phyloP scores from a whole-genome alignment of 92 coral and sea anemone genomes.

The Phenganax stokvisi region DNA sequence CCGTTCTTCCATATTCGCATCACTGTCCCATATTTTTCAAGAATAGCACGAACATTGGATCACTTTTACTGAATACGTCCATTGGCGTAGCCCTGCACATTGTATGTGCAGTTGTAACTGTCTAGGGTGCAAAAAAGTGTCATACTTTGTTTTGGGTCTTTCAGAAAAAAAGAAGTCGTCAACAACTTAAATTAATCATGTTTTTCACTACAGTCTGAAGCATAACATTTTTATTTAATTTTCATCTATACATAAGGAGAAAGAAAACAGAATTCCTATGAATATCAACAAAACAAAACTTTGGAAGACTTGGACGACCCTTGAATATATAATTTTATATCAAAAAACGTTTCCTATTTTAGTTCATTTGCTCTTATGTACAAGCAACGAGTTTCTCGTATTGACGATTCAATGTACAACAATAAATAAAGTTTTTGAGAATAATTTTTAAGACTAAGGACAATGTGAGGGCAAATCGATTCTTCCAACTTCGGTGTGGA shows the following conservation, averaged over 20 bases:
- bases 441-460: not conserved
- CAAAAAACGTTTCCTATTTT: too few species aligned
- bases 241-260: too few species aligned
- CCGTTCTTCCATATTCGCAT: slow-evolving; percentile 90
- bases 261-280: too few species aligned
- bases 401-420: too few species aligned
- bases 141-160: slow-evolving; percentile 18
- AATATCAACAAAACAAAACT: too few species aligned
- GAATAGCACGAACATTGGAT: slow-evolving; percentile 78
- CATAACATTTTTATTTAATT: too few species aligned
- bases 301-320: too few species aligned
- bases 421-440: not conserved
- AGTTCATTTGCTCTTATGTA: too few species aligned
- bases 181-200: too few species aligned
- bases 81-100: slow-evolving; percentile 75
- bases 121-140: slow-evolving; percentile 64
- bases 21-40: slow-evolving; percentile 81
- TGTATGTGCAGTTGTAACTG: slow-evolving; percentile 63
- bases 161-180: not conserved
- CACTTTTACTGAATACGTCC: slow-evolving; percentile 80
- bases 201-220: too few species aligned
- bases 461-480: not conserved
- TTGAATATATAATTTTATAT: too few species aligned
- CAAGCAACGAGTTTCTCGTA: too few species aligned
- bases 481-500: slow-evolving; percentile 8